phyloP scores from a whole-genome alignment of 2,888 invertebrate species.

The Metellina segmentata region DNA sequence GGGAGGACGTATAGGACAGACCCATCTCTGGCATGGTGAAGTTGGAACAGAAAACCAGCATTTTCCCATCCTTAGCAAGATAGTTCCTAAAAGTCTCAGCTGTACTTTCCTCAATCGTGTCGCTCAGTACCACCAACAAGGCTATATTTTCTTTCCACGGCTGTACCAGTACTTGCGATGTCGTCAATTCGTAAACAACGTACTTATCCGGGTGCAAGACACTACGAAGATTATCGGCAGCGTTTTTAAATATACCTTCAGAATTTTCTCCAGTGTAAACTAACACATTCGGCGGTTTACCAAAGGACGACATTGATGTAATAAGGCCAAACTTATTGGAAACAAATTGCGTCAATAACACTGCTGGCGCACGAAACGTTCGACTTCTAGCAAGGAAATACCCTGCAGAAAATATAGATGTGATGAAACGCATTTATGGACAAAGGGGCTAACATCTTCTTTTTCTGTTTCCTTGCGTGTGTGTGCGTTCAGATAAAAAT shows the following conservation, averaged over 20 bases:
- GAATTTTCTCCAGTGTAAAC: slow-evolving; percentile 41
- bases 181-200: slow-evolving; percentile 42
- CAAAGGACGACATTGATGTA: slow-evolving; percentile 1
- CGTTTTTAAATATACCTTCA: neutral
- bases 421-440: no score
- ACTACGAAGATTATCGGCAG: slow-evolving; percentile 2
- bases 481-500: no score
- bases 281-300: slow-evolving; percentile 63
- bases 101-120: neutral
- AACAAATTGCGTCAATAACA: no score
- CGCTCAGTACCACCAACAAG: slow-evolving; percentile 37
- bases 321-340: no score
- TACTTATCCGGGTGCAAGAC: slow-evolving; percentile 55
- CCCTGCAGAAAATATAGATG: no score
- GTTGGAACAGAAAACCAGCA: slow-evolving; percentile 39
- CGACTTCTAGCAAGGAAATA: no score
- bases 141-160: slow-evolving; percentile 60
- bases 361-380: no score
- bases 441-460: no score
- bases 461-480: no score
- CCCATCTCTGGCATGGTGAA: neutral
- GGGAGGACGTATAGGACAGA: neutral
- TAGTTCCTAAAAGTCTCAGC: slow-evolving; percentile 20
- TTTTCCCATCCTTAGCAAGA: slow-evolving; percentile 42
- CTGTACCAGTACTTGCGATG: slow-evolving; percentile 17